Conservation (phyloP, 2,113 vertebrate genomes). For the Procavia capensis region DNA sequence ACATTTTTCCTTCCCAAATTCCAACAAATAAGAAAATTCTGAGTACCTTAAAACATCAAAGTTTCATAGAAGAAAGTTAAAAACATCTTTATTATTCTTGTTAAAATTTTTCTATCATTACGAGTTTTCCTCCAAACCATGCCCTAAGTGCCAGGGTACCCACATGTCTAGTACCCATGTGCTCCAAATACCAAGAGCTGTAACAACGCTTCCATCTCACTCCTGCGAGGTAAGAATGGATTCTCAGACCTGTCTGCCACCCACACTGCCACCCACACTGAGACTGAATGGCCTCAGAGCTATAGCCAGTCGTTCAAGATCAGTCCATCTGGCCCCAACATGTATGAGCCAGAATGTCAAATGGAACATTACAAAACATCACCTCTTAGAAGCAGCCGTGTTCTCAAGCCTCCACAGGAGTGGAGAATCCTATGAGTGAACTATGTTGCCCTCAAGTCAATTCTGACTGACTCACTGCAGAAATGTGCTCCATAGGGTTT, state of each 20-base stretch:
- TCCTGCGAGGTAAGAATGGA: not conserved
- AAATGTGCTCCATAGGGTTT: not conserved
- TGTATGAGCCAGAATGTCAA: not conserved
- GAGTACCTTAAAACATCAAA: constrained; percentile 44
- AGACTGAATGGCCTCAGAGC: not conserved
- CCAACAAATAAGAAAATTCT: constrained; percentile 68
- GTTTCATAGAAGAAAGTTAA: constrained; percentile 52
- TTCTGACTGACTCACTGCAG: not conserved
- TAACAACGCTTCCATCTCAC: not conserved
- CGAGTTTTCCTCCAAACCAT: not conserved
- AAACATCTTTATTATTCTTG: not conserved
- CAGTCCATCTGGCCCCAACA: not conserved
- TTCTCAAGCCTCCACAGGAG: not conserved
- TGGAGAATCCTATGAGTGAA: not conserved
- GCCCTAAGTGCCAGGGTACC: not conserved
- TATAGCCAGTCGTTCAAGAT: not conserved
- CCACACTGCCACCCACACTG: not conserved
- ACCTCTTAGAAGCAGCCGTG: not conserved
- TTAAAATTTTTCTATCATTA: not conserved
- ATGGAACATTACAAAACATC: not conserved
- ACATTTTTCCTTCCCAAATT: constrained; percentile 60
- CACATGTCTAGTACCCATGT: not conserved
- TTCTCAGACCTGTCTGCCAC: not conserved
- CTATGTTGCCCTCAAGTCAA: not conserved
- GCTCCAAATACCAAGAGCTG: not conserved